Conservation (phyloP, 2,888 invertebrate genomes). For the Phrixothrix hirtus region DNA sequence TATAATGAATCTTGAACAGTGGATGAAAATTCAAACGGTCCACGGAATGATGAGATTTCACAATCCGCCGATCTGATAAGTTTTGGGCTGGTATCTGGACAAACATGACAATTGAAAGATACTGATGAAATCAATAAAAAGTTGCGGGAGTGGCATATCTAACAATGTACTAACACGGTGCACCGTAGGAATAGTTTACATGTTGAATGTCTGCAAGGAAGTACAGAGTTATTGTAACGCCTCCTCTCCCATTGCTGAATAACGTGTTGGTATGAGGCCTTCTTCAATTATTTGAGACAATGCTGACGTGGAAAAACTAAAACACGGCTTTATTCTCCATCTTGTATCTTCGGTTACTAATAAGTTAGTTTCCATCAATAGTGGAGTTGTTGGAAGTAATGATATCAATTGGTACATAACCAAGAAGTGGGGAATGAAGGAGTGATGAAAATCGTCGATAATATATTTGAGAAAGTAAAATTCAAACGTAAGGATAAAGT, state of each 20-base stretch:
- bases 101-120: constrained; percentile 43
- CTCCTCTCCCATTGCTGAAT: constrained; percentile 20
- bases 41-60: no score
- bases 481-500: constrained; percentile 22
- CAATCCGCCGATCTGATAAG: constrained; percentile 32
- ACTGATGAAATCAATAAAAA: constrained; percentile 41
- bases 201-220: constrained; percentile 24
- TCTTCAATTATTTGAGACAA: not conserved
- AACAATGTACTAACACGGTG: constrained; percentile 32
- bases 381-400: constrained; percentile 28
- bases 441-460: constrained; percentile 18
- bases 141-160: constrained; percentile 32
- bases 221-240: constrained; percentile 34
- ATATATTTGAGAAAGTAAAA: constrained; percentile 20
- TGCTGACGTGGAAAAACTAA: constrained; percentile 7
- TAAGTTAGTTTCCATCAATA: constrained; percentile 24
- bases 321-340: not conserved
- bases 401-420: constrained; percentile 33
- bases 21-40: constrained; percentile 2
- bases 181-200: constrained; percentile 30
- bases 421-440: constrained; percentile 23
- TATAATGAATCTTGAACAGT: constrained; percentile 14
- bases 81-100: constrained; percentile 38
- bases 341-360: not conserved
- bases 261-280: constrained; percentile 12